A percentile compares a stretch with the other conserved stretches of the same genome.
Conservation (phyloP, 2,113 vertebrate genomes). For the Silurus glanis region DNA sequence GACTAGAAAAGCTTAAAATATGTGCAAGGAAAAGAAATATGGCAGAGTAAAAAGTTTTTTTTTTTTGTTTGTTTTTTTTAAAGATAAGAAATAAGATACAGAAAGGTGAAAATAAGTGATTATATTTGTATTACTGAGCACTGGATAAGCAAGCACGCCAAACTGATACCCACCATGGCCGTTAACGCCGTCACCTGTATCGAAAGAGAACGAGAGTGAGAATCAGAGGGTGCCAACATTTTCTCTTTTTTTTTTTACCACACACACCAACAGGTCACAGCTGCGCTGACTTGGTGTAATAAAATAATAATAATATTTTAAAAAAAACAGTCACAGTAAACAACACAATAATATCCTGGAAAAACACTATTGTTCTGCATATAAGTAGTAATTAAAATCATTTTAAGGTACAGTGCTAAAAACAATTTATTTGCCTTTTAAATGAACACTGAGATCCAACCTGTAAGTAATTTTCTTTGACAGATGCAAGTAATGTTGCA, state of each 20-base stretch:
- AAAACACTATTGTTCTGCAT: neutral
- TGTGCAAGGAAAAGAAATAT: neutral
- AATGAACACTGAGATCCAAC: neutral
- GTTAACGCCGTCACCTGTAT: slow-evolving; percentile 58
- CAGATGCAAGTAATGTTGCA: neutral
- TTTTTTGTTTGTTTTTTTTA: neutral
- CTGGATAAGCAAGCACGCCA: slow-evolving; percentile 30
- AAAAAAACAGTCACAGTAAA: neutral
- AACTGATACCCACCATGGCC: slow-evolving; percentile 57
- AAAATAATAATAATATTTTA: neutral
- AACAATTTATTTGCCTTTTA: neutral
- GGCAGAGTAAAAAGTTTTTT: neutral
- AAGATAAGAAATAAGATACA: slow-evolving; percentile 33
- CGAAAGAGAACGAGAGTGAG: slow-evolving; percentile 51
- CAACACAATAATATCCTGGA: neutral
- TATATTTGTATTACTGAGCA: slow-evolving; percentile 33
- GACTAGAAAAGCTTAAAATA: slow-evolving; percentile 21
- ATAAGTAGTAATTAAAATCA: neutral
- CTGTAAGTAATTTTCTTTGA: neutral
- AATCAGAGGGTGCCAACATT: slow-evolving; percentile 20
- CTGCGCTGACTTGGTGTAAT: slow-evolving; percentile 3
- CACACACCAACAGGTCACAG: slow-evolving; percentile 30
- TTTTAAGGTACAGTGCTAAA: neutral
- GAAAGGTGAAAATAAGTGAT: slow-evolving; percentile 26
- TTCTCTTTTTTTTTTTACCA: slow-evolving; percentile 5